Base-by-base conservation (phyloP, 1,140 invertebrate species). In the Apis dorsata region DNA sequence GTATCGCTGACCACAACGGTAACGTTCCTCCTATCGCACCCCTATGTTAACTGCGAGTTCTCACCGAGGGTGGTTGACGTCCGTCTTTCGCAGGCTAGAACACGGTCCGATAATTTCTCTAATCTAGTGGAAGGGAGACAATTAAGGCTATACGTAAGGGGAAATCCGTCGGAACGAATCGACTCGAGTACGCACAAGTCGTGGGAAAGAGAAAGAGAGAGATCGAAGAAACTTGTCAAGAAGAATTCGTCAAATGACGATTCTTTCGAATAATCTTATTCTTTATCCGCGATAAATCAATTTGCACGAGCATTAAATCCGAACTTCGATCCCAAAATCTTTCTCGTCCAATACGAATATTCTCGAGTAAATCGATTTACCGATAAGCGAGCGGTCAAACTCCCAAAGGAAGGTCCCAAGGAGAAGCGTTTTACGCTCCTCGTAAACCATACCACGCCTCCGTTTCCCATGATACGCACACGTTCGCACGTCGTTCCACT, bases 361-460 rank as follows among this genome's bases (percentile, higher is more conserved):
- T 59, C 71, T 11, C 28, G 9, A 19, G 15, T 28, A 62, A 49
- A n/a, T 34, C 59, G 60, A 63, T 75, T 51, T 75, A 21, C 53
- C 85, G 88, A 91, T 91, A 90, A 89, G 83, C 72, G 86, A 88
- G 86, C 86, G 82, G 77, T 79, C 86, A 66, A 86, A 81, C 24
- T 24, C 74, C 73, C 68, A 75, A 24, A 70, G 70, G 69, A 71
- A 63, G 75, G 60, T 81, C 60, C 60, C 74, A 85, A 85, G 81
- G 79, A 90, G 90, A 59, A 79, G 74, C 63, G 72, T 79, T 87
- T 87, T 86, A 81, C 86, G 88, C 88, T 75, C 79, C 53, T 85
- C 85, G 87, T 90, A 91, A 90, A 91, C 85, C 88, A 86, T 85
- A 87, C 85, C 83, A 76, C 84, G 85, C 89, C 89, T 88, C 86